Conservation (phyloP, 2,113 vertebrate genomes). For the Merops nubicus region DNA sequence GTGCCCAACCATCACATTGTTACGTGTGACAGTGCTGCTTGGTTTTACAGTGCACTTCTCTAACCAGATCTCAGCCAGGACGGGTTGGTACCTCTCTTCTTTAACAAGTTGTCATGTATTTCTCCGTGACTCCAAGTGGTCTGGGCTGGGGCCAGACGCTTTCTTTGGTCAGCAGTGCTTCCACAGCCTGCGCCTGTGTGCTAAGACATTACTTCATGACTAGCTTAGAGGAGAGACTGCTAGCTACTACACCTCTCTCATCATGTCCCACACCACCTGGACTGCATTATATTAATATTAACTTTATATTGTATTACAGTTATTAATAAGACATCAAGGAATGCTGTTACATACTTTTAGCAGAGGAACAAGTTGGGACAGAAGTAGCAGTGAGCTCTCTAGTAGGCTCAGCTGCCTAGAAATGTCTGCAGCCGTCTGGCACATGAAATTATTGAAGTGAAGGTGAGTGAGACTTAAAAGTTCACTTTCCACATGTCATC, state of each 20-base stretch:
- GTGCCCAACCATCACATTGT: neutral
- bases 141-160: neutral
- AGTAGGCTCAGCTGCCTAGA: neutral
- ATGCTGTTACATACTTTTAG: constrained; percentile 47
- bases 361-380: constrained; percentile 24
- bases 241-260: neutral
- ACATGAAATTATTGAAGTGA: neutral
- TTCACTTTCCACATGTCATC: neutral
- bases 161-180: neutral
- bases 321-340: constrained; percentile 46
- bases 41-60: neutral
- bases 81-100: neutral
- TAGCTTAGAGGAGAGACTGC: neutral
- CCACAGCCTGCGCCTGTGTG: neutral
- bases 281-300: constrained; percentile 22
- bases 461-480: neutral
- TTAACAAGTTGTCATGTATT: neutral
- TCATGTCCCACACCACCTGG: constrained; percentile 27
- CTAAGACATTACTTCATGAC: neutral
- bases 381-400: neutral
- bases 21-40: neutral
- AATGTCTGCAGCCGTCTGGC: constrained; percentile 17
- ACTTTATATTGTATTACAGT: constrained; percentile 28
- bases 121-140: neutral
- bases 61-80: neutral